These are phyloP conservation scores for Magallana gigas DNA, from an alignment of 1,140 invertebrate species.

Conservation along the genomic window DNA sequence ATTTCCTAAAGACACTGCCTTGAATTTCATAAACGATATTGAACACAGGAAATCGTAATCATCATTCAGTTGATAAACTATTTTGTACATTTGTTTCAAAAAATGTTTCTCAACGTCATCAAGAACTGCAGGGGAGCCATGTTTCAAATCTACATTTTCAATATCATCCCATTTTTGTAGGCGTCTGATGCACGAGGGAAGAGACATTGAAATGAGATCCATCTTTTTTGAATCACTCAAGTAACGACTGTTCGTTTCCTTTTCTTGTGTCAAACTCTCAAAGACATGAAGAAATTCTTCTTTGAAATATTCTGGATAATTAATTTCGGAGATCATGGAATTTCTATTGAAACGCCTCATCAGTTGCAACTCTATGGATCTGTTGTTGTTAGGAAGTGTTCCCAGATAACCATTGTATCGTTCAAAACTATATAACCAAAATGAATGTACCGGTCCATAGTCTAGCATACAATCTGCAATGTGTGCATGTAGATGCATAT, in stretches of 20 bases:
- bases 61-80: not conserved
- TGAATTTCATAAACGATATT: not conserved
- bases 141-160: not conserved
- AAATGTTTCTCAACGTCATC: not conserved
- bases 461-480: constrained; percentile 46
- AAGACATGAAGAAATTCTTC: not conserved
- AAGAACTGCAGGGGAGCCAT: not conserved
- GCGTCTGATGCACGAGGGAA: not conserved
- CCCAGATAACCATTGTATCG: constrained; percentile 57
- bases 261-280: not conserved
- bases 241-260: not conserved
- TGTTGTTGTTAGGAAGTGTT: constrained; percentile 50
- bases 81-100: constrained; percentile 14
- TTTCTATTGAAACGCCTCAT: constrained; percentile 47
- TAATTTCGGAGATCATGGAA: not conserved
- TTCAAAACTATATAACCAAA: constrained; percentile 52
- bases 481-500: constrained; percentile 58
- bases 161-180: not conserved
- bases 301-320: not conserved
- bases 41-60: not conserved
- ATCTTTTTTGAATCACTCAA: not conserved
- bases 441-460: constrained; percentile 56
- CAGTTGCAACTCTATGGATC: constrained; percentile 44
- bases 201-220: not conserved
- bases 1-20: not conserved